Evolutionary conservation across 2,888 invertebrate genomes (phyloP).

Genomic region (Mimas tiliae): DNA sequence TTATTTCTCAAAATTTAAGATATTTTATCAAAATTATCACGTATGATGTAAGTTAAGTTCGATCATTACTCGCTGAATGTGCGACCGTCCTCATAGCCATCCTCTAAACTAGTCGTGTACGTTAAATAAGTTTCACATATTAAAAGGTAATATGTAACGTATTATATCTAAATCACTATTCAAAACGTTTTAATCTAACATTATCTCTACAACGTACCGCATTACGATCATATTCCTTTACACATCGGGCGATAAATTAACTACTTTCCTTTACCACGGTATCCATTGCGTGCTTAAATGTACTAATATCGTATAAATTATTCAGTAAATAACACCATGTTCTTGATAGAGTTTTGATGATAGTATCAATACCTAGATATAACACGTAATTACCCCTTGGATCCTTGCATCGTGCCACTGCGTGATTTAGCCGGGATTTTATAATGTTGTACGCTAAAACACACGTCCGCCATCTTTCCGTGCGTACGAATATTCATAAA

Average conservation of each 20-base stretch:
- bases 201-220: neutral
- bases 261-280: conserved; percentile 46
- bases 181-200: conserved; percentile 15
- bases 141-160: conserved; percentile 58
- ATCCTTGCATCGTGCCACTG: conserved; percentile 68
- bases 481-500: conserved; percentile 75
- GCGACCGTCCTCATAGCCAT: conserved; percentile 84
- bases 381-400: conserved; percentile 62
- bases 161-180: conserved; percentile 46
- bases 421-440: conserved; percentile 66
- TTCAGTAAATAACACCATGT: conserved; percentile 73
- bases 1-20: conserved; percentile 74
- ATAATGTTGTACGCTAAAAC: conserved; percentile 62
- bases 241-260: conserved; percentile 23
- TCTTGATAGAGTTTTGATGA: conserved; percentile 68
- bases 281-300: conserved; percentile 72
- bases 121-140: conserved; percentile 68
- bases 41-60: conserved; percentile 67
- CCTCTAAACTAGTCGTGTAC: conserved; percentile 82
- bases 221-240: conserved; percentile 10
- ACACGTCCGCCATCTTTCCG: conserved; percentile 64
- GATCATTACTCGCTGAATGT: conserved; percentile 74
- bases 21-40: conserved; percentile 71
- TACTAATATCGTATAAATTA: conserved; percentile 74
- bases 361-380: conserved; percentile 64